Evolutionary conservation across 2,113 vertebrate species (phyloP), one percentile per base, ranked within the genome.

Genomic region (Symphodus melops): DNA sequence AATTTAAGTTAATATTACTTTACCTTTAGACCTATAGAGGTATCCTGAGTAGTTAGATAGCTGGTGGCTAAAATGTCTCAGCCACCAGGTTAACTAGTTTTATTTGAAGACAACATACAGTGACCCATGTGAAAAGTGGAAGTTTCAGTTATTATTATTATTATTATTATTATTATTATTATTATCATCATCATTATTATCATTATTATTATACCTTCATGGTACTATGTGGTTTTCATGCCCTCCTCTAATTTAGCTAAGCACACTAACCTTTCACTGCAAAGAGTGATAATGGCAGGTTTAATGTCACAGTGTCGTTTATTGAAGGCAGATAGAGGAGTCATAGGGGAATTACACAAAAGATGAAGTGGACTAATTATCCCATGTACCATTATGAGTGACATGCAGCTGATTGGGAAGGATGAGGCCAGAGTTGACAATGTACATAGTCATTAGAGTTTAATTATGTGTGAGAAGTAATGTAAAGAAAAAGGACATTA

Each of bases 311-410:
- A 0, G 28, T 72, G 75, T 68, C 28, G 3, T 46, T 77, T 65
- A 73, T n/a, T 57, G 25, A 69, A 74, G 54, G 41, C 68, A 55
- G 77, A 73, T 25, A 74, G 62, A 8, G 41, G 46, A 78, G 79
- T 77, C 71, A 64, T 70, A 52, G 25, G 63, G 77, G 59, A 83
- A 72, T 87, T 81, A 63, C 54, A 87, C 75, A 84, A 81, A 86
- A 78, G 86, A 92, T 88, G 60, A 89, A 68, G 72, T 75, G 55
- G 67, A 84, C 75, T 87, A 81, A 91, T 89, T 87, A 85, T 54
- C 63, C 54, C 11, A 17, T 49, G 75, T 68, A 48, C 63, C 77
- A 85, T 82, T 80, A 86, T 71, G 74, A 89, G 66, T 74, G 58
- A 78, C 79, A 46, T 23, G 13, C 37, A 36, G 72, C 66, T 77